Evolutionary conservation across 2,113 vertebrate genomes (phyloP).

Genomic region (Lamprotornis superbus): DNA sequence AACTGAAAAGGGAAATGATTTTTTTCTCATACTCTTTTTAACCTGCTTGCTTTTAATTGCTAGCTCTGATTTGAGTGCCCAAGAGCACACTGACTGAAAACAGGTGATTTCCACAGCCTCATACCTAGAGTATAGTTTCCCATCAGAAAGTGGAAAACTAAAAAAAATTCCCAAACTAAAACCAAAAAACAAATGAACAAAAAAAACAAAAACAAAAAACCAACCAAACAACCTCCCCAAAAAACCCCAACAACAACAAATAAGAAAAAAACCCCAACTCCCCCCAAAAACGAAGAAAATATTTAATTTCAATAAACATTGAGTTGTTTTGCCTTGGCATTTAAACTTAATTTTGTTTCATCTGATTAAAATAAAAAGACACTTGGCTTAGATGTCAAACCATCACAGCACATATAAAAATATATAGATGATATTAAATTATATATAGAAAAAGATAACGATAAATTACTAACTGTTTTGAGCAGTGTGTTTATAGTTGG

Average conservation of each 20-base stretch:
- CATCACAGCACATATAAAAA: neutral
- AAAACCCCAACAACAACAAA: neutral
- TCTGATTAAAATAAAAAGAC: constrained; percentile 21
- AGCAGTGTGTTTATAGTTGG: neutral
- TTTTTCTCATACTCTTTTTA: constrained; percentile 13
- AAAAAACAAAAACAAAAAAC: neutral
- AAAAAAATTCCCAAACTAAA: rapidly evolving
- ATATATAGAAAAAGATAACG: neutral
- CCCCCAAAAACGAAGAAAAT: neutral
- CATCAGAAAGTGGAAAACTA: neutral
- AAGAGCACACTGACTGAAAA: neutral
- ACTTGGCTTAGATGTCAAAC: constrained; percentile 21
- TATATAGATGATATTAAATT: neutral
- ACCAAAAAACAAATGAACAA: neutral
- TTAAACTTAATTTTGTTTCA: neutral
- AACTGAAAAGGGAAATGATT: neutral
- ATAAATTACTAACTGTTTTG: neutral
- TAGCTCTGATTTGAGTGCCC: neutral
- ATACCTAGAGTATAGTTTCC: neutral
- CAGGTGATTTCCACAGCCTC: neutral
- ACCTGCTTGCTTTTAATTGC: constrained; percentile 1
- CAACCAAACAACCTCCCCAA: neutral
- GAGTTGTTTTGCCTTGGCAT: neutral
- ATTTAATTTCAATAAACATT: neutral
- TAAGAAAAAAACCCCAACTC: no score